Conservation (phyloP, 1,140 invertebrate species). For the Phocides pigmalion region DNA sequence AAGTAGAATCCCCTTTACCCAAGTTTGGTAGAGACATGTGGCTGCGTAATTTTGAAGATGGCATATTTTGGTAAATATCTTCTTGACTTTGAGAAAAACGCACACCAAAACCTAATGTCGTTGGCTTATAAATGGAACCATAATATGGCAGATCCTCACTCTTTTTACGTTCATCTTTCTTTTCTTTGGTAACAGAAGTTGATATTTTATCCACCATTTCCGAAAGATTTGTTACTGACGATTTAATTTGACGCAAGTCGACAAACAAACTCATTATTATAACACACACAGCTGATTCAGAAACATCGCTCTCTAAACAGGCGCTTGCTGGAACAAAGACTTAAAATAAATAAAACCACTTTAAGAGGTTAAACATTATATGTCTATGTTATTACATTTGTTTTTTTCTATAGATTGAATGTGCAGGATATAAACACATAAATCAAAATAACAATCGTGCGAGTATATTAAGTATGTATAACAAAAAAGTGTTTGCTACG, state of each 20-base stretch:
- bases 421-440: background rate
- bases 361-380: too few relatives aligned
- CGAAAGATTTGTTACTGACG: slow-evolving; percentile 75
- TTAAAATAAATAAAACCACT: background rate
- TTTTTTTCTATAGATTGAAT: background rate
- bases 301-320: slow-evolving; percentile 1
- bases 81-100: slow-evolving; percentile 76
- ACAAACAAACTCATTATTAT: slow-evolving; percentile 75
- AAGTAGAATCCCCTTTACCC: slow-evolving; percentile 58
- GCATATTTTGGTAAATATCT: slow-evolving; percentile 69
- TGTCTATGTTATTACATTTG: too few relatives aligned
- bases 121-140: slow-evolving; percentile 69
- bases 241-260: slow-evolving; percentile 75
- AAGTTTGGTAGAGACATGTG: slow-evolving; percentile 77
- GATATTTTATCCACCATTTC: slow-evolving; percentile 81
- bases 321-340: slow-evolving; percentile 38
- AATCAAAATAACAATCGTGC: too few relatives aligned
- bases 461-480: too few relatives aligned
- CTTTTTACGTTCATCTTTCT: slow-evolving; percentile 51
- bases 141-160: slow-evolving; percentile 51
- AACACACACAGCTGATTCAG: slow-evolving; percentile 8
- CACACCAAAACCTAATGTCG: slow-evolving; percentile 71
- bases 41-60: slow-evolving; percentile 70
- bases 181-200: slow-evolving; percentile 59
- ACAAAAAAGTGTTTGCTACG: too few relatives aligned